Evolutionary conservation across 2,888 invertebrate species (phyloP), one percentile per base, ranked within the genome.

Genomic region (Apamea sordens): DNA sequence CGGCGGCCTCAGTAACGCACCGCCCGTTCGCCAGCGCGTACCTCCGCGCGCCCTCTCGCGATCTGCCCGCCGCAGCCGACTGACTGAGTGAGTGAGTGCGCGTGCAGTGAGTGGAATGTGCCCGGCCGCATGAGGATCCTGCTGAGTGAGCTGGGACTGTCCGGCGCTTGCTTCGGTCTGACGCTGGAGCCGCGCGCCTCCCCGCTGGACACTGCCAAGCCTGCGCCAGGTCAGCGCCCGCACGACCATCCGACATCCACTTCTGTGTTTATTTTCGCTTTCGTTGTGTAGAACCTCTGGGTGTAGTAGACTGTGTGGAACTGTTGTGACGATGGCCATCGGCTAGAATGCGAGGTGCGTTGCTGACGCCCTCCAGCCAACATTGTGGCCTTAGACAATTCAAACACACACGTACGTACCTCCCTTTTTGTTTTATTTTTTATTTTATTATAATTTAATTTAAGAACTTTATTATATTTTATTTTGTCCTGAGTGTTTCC

Each of bases 1-100:
- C 96, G 96, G 95, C 96, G 96, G 96, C 96, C 96, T 97, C 96
- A 97, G 97, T 97, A 97, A 96, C 96, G 96, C 96, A 97, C 96
- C 96, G 95, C 88, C 95, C 95, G 96, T 95, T 94, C 95, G 92
- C 94, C 93, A 94, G 95, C 93, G 95, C 95, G 94, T 93, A 94
- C 94, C 95, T 94, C 94, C 93, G 94, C 93, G 94, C 93, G 93
- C 93, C 93, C 92, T 93, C 93, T 93, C 94, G 95, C 93, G 93
- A 93, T 89, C 90, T 91, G 91, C 91, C 91, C 90, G 91, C 92
- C 91, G 90, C 92, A 93, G 92, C 92, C 93, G 93, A 93, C 94
- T 91, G 92, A 93, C 93, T 91, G 93, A 95, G 96, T 96, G 95
- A 95, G 95, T 96, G 96, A 94, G 96, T 95, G 96, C 96, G 96